A percentile compares a stretch with the other conserved stretches of the same genome.
Conservation (phyloP, 2,888 invertebrate species). For the Acanthosepion lycidas region DNA sequence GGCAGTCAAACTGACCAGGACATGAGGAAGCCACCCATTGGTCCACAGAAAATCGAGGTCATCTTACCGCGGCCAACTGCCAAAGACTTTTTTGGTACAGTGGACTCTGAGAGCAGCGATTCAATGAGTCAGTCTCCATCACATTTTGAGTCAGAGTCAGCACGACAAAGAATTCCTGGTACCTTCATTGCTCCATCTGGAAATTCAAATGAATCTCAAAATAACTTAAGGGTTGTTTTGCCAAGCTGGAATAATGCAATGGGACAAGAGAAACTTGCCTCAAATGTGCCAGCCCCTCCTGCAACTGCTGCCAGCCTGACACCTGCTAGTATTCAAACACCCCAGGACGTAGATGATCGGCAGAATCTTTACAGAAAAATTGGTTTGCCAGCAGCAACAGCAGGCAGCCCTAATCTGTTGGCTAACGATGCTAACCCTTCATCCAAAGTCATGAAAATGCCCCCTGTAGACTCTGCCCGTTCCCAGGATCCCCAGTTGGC, state of each 20-base stretch:
- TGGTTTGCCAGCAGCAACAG: neutral
- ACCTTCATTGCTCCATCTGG: neutral
- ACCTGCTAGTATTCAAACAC: neutral
- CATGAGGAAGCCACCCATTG: slow-evolving; percentile 36
- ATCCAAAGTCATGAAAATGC: neutral
- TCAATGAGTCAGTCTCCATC: slow-evolving; percentile 40
- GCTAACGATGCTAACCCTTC: neutral
- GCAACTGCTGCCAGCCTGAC: neutral
- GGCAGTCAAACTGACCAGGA: slow-evolving; percentile 18
- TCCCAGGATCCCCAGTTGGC: slow-evolving; percentile 15
- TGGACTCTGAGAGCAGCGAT: slow-evolving; percentile 35
- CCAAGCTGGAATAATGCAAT: neutral
- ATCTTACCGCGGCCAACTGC: slow-evolving; percentile 41
- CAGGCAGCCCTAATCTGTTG: neutral
- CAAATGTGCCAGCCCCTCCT: neutral
- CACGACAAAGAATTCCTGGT: neutral
- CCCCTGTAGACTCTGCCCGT: slow-evolving; percentile 36
- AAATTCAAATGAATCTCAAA: slow-evolving; percentile 38
- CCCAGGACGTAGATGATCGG: slow-evolving; percentile 33
- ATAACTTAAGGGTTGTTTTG: neutral
- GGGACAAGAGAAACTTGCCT: neutral
- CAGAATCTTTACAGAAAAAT: slow-evolving; percentile 10
- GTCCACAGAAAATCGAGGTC: slow-evolving; percentile 39
- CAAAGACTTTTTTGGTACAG: slow-evolving; percentile 43
- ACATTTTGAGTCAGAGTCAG: slow-evolving; percentile 7